Conservation (phyloP, 2,888 invertebrate species). For the Tenthredo scrophulariae region DNA sequence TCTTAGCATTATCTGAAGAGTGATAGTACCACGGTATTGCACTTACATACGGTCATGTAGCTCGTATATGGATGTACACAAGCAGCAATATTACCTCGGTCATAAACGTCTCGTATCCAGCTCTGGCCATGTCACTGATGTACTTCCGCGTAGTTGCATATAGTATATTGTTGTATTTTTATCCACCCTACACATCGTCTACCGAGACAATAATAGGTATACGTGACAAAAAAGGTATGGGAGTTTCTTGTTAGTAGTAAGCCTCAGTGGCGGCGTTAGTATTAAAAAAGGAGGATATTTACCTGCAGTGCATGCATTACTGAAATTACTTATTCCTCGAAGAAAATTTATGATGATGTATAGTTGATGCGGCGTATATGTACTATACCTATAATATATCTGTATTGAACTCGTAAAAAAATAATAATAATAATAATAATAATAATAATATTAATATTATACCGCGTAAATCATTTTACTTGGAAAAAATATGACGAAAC, state of each 20-base stretch:
- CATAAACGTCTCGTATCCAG: background rate
- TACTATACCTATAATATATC: too few species aligned
- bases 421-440: too few species aligned
- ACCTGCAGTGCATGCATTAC: conserved; percentile 13
- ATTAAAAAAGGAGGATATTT: background rate
- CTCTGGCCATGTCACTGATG: background rate
- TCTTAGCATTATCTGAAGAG: background rate
- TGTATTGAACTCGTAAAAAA: too few species aligned
- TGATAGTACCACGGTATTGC: background rate
- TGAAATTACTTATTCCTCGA: conserved; percentile 46
- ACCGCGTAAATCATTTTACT: too few species aligned
- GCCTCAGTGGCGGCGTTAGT: background rate
- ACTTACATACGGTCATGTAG: background rate
- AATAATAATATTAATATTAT: too few species aligned
- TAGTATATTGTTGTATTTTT: conserved; percentile 20
- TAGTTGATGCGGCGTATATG: too few species aligned
- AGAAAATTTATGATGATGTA: too few species aligned
- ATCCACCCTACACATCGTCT: background rate
- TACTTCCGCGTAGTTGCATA: conserved; percentile 19
- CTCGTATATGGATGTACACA: background rate
- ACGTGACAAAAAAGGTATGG: background rate
- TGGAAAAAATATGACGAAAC: background rate
- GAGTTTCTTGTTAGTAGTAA: conserved; percentile 24
- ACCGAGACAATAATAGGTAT: background rate
- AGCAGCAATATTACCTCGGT: background rate